Conservation (phyloP, 2,113 vertebrate genomes). For the Loxodonta africana region DNA sequence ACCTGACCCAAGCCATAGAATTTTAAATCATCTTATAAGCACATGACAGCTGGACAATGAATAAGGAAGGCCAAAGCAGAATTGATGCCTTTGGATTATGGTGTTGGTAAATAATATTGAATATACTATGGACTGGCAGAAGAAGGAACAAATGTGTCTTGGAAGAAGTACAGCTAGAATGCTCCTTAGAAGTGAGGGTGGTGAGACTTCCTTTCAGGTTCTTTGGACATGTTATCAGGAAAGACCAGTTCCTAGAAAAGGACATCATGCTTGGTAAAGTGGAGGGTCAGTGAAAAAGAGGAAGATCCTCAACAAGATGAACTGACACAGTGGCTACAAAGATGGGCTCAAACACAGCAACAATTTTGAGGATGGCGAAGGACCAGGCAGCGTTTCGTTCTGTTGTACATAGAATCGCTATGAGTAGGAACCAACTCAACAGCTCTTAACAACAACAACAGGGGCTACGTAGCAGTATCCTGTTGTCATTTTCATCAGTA, state of each 20-base stretch:
- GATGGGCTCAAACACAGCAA: neutral
- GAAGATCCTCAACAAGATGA: no score
- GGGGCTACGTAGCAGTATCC: neutral
- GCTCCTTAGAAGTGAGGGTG: neutral
- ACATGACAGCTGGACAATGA: no score
- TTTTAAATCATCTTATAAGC: no score
- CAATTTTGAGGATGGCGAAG: neutral
- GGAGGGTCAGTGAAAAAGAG: neutral
- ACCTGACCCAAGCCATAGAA: no score
- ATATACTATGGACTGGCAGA: no score
- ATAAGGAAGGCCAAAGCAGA: no score
- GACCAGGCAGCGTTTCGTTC: neutral
- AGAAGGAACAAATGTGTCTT: no score
- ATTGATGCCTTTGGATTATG: no score
- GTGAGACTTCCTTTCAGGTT: neutral
- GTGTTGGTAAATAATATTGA: no score
- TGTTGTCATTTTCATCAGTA: neutral
- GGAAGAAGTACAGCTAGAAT: neutral
- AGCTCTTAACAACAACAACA: no score
- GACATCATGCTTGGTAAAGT: neutral
- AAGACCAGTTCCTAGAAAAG: neutral
- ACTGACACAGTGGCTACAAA: no score
- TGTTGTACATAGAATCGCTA: neutral
- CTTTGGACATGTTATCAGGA: neutral
- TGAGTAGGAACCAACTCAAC: no score